Base-by-base conservation (phyloP, 2,797 vertebrate genomes). In the Chromobotia macracanthus region DNA sequence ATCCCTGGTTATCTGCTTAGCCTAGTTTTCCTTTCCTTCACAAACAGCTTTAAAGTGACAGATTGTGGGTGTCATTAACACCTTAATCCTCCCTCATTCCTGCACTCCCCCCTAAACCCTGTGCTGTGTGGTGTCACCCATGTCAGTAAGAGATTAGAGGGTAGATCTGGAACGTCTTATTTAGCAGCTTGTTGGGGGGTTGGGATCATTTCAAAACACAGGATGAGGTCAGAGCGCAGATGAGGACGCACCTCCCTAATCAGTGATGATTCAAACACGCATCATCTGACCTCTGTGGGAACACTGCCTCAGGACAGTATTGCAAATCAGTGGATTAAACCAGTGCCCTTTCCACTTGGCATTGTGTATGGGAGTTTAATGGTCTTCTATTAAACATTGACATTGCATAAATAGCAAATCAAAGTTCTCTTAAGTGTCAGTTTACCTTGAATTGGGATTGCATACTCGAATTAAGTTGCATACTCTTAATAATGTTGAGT, bases 91-190 rank as follows among this genome's bases (percentile, higher is more conserved):
- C 60, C 82, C 67, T 56, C 69, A 67, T 60, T 50, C 68, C 70
- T 46, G 25, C 19, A 41, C 35, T 58, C 64, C 69, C 21, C 73
- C 48, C 66, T 18, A 61, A 80, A 50, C 13, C 80, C 38, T 82
- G 85, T 86, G 79, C 89, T 91, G 88, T 86, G 88, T 87, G 89
- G 80, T 87, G 84, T 93, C 90, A 87, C 75, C 85, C 87, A 61
- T 84, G 84, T 84, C 48, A 65, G 84, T 86, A 55, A 72, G 80
- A 92, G 90, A 89, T 90, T 89, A 89, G 85, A 85, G 80, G 80
- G 64, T 75, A 84, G 80, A 82, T 85, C 87, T 79, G 86, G 84
- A 71, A 81, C 69, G 35, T 70, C 65, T 87, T 80, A 78, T 78
- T 23, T 79, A 84, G 75, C 82, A n/a, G 79, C 48, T 69, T 55